Evolutionary conservation across 2,113 vertebrate species (phyloP), one percentile per base, ranked within the genome.

Genomic region (Zosterops pallidus): DNA sequence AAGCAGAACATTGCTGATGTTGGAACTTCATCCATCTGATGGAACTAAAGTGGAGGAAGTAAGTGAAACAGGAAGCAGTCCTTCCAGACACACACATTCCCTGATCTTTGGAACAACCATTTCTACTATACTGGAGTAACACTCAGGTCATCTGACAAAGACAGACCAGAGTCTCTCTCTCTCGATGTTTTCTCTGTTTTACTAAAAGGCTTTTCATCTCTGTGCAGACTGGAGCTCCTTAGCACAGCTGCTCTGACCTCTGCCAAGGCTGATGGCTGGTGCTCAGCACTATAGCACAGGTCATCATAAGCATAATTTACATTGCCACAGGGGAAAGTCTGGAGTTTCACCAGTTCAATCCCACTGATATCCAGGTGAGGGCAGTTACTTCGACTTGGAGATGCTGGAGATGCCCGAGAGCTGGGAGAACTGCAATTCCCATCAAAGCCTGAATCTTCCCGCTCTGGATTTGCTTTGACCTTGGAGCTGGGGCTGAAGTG

Each of bases 221-320:
- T 78, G 4, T 85, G 94, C 52, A 97, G 89, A 44, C 96, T 97
- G 80, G 96, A 95, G 88, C 96, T 96, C 71, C 97, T 96, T 57
- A 97, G 95, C 68, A 98, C 97, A 31, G 97, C 75, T 75, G 59
- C 69, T 92, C 86, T 78, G 22, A 78, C 64, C 35, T 56, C 89
- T 87, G 97, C 83, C 81, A 97, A 83, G 33, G 97, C 97, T 57
- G 97, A 41, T 2, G 98, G 97, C 55, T 97, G 95, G 53, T 97
- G 94, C 7, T 81, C 89, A 44, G 82, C 71, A 59, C 86, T 78
- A 5, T 44, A 97, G 91, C 87, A 97, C 44, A 96, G 87, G 50
- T 97, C 98, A 25, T 99, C 98, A 2, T 98, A 99, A 77, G 98
- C 98, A 28, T 98, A 99, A 97, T 99, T 99, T 81, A 99, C 98